phyloP scores from a whole-genome alignment of 2,797 vertebrate species.

The Tapirus indicus region DNA sequence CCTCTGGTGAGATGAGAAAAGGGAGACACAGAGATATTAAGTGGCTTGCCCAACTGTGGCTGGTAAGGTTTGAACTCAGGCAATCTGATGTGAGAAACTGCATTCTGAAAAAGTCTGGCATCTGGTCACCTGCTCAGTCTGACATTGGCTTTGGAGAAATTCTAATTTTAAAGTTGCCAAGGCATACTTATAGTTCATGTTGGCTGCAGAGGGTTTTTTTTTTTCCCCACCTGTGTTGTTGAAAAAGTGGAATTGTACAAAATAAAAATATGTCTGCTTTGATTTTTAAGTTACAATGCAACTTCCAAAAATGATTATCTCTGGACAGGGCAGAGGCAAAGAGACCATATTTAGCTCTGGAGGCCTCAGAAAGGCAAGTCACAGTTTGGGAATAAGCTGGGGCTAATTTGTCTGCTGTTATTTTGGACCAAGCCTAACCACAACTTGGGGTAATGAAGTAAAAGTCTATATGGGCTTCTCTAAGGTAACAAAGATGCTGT shows the following conservation, averaged over 20 bases:
- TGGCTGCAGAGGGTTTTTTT: background rate
- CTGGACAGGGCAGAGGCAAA: background rate
- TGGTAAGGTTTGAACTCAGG: background rate
- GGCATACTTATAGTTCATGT: background rate
- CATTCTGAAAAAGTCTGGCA: background rate
- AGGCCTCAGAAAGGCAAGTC: background rate
- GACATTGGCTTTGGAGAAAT: slow-evolving; percentile 23
- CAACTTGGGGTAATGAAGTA: background rate
- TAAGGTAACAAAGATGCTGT: background rate
- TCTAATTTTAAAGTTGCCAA: background rate
- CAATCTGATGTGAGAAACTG: background rate
- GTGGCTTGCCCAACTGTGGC: background rate
- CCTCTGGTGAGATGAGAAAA: background rate
- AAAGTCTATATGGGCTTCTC: background rate
- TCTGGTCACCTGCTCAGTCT: background rate
- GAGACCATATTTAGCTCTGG: background rate
- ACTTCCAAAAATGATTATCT: background rate
- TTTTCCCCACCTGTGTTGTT: background rate
- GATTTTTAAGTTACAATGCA: slow-evolving; percentile 16
- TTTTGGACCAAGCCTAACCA: background rate
- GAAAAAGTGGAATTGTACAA: background rate
- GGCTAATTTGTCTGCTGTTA: background rate
- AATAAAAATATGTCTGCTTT: slow-evolving; percentile 13
- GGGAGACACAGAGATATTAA: background rate
- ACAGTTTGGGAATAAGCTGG: background rate